Conservation (phyloP, 2,888 invertebrate genomes). For the Sesia apiformis region DNA sequence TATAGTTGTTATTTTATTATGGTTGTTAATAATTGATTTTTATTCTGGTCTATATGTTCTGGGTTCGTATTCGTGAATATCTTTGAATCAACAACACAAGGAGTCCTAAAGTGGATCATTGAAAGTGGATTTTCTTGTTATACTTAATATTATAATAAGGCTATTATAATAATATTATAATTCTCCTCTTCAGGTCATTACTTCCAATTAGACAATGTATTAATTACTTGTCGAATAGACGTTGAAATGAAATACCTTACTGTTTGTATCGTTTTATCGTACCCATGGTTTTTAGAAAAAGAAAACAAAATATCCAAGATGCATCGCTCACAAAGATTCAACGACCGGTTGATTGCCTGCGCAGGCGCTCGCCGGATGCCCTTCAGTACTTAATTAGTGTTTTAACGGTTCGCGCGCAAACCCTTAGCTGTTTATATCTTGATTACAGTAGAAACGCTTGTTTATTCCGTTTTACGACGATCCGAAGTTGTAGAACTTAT, state of each 20-base stretch:
- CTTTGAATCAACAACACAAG: too few relatives aligned
- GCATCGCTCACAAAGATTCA: constrained; percentile 34
- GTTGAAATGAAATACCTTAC: background rate
- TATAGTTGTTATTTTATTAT: too few relatives aligned
- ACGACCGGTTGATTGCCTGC: constrained; percentile 56
- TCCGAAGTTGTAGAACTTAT: background rate
- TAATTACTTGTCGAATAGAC: too few relatives aligned
- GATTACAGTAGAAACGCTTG: background rate
- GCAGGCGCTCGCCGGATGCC: constrained; percentile 23
- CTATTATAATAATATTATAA: too few relatives aligned
- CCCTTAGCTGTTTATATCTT: background rate
- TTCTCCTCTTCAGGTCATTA: too few relatives aligned
- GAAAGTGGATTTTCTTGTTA: too few relatives aligned
- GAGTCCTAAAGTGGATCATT: too few relatives aligned
- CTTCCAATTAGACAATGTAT: too few relatives aligned
- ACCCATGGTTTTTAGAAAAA: constrained; percentile 5
- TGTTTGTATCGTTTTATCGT: constrained; percentile 1
- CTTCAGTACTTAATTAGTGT: constrained; percentile 33
- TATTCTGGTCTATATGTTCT: too few relatives aligned
- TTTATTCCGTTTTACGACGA: background rate
- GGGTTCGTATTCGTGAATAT: too few relatives aligned
- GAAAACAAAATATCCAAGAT: constrained; percentile 26
- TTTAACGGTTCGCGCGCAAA: background rate
- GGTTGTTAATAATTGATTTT: too few relatives aligned
- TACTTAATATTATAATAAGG: too few relatives aligned